Conservation (phyloP, 2,888 invertebrate genomes). For the Seira musarum region DNA sequence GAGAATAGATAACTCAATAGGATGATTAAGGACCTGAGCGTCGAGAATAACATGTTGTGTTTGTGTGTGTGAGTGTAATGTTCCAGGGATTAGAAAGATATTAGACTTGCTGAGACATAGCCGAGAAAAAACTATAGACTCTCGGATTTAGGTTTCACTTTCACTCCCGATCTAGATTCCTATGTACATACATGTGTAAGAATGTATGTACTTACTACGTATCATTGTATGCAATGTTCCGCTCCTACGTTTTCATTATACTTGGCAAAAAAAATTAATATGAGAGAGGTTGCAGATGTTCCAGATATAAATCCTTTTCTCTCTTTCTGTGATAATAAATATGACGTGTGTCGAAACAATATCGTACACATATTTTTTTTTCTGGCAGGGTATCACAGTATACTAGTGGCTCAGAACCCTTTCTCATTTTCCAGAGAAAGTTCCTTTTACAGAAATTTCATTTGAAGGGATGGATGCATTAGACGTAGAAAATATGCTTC, state of each 20-base stretch:
- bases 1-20: slow-evolving; percentile 49
- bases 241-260: not conserved
- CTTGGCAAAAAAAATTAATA: slow-evolving; percentile 14
- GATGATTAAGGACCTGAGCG: slow-evolving; percentile 52
- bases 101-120: slow-evolving; percentile 5
- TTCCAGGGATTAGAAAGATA: slow-evolving; percentile 40
- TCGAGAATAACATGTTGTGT: slow-evolving; percentile 41
- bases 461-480: no score
- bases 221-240: not conserved
- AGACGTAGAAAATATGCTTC: not conserved
- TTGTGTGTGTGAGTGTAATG: slow-evolving; percentile 23
- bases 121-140: not conserved
- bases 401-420: no score
- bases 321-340: slow-evolving; percentile 39
- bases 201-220: not conserved
- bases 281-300: slow-evolving; percentile 46
- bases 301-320: slow-evolving; percentile 30
- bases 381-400: no score
- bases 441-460: no score
- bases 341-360: slow-evolving; percentile 42
- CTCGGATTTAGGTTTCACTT: no score
- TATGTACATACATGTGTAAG: not conserved
- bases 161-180: no score
- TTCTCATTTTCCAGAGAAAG: no score
- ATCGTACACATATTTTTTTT: not conserved